Base-by-base conservation (phyloP, 2,888 invertebrate genomes). In the Tenthredo livida region DNA sequence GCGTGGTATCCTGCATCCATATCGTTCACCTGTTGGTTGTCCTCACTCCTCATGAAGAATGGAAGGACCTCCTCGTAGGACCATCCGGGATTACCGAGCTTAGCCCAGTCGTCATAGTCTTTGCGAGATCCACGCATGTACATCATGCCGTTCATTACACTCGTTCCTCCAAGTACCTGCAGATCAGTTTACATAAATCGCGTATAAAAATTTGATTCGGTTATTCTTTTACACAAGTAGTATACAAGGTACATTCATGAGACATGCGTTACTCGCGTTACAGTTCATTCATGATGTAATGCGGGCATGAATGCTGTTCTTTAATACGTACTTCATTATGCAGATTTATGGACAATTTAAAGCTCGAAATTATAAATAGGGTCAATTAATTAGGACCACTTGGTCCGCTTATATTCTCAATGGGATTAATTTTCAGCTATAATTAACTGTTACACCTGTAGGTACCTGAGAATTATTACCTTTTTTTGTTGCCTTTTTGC, bases 111-210 rank as follows among this genome's bases (percentile, higher is more conserved):
- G 91, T 98, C 97, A 93, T 96, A 98, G 93, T 98, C 98, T 86
- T 96, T 96, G 37, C 96, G 95, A 85, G 98, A 96, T 0, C 98
- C 98, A 40, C 98, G 95, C 88, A 98, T 97, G 93, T 98, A 98
- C 96, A 97, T 98, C 98, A 99, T 99, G 33, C 98, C 98, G 93
- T 99, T 99, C 94, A 98, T 95, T 0, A 98, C 97, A 21, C 98
- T 98, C 0, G 98, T 98, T 0, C 98, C 98, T 7, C 98, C 98
- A 12, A 98, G 93, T 0, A 97, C 97, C 97, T 97, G 91, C n/a
- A n/a, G n/a, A 15, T 86, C 75, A 33, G n/a, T 37, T 40, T n/a
- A n/a, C 0, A 12, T 40, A 40, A 61, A 25, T 12, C 15, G 43
- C 2, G 7, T 10, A 25, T 47, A 3, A 37, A 37, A 37, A 37